These are phyloP conservation scores for Distichodus sexfasciatus DNA, from an alignment of 2,797 vertebrate species.

Conservation along the genomic window DNA sequence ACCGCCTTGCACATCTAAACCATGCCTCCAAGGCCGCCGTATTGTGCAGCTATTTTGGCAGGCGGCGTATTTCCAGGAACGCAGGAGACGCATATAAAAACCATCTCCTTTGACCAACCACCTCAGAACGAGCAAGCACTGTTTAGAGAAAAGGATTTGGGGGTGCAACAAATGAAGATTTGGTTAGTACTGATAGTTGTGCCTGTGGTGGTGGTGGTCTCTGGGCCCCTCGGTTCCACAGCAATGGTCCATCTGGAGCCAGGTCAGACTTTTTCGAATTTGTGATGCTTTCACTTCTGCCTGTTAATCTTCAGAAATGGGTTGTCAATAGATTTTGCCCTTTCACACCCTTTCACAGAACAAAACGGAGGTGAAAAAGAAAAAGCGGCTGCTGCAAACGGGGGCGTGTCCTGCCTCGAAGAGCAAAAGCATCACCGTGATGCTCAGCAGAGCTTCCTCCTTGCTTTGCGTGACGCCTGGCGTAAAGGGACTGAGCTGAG, in stretches of 20 bases:
- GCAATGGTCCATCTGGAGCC: slow-evolving; percentile 24
- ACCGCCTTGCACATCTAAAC: slow-evolving; percentile 22
- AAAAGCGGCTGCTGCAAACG: not conserved
- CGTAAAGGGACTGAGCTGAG: slow-evolving; percentile 29
- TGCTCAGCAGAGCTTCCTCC: slow-evolving; percentile 50
- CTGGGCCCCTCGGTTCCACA: slow-evolving; percentile 21
- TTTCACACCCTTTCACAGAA: slow-evolving; percentile 15
- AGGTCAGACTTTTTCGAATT: slow-evolving; percentile 55
- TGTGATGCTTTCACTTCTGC: too few relatives aligned
- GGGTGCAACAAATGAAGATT: slow-evolving; percentile 13
- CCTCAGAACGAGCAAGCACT: slow-evolving; percentile 50
- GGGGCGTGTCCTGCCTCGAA: slow-evolving; percentile 37
- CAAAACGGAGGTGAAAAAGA: not conserved
- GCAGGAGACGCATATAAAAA: slow-evolving; percentile 54
- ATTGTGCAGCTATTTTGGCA: slow-evolving; percentile 53
- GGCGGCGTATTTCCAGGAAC: slow-evolving; percentile 35
- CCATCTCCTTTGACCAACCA: slow-evolving; percentile 38
- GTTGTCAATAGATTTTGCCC: too few relatives aligned
- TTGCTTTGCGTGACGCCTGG: slow-evolving; percentile 48
- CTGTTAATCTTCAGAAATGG: too few relatives aligned
- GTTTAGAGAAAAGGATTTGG: slow-evolving; percentile 55
- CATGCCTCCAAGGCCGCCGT: slow-evolving; percentile 63
- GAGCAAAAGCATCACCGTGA: not conserved
- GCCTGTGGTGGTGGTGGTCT: slow-evolving; percentile 36
- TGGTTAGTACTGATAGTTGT: slow-evolving; percentile 46